These are phyloP conservation scores for Chionomys nivalis DNA, from an alignment of 2,113 vertebrate species.

Conservation along the genomic window DNA sequence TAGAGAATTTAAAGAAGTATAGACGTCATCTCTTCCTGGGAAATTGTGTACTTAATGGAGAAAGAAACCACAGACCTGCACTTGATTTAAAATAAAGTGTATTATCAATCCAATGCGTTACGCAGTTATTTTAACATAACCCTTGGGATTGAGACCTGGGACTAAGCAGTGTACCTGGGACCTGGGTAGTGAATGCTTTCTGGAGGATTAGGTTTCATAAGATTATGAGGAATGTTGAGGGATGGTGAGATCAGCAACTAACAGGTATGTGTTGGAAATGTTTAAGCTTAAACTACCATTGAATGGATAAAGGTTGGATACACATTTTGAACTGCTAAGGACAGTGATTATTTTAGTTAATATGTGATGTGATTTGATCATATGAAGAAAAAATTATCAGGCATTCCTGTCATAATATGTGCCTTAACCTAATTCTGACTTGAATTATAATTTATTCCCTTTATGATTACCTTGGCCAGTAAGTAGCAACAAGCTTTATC, in stretches of 20 bases:
- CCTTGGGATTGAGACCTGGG: neutral
- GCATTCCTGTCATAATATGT: neutral
- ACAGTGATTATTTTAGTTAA: neutral
- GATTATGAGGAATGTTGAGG: neutral
- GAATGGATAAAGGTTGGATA: neutral
- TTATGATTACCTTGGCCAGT: neutral
- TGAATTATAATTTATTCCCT: conserved; percentile 44
- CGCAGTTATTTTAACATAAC: neutral
- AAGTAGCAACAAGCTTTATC: neutral
- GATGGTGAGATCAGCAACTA: neutral
- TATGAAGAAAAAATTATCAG: neutral
- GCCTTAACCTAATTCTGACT: conserved; percentile 34
- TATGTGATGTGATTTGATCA: neutral
- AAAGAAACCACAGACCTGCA: neutral
- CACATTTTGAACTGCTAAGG: neutral
- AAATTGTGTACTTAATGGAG: neutral
- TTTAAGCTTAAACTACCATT: neutral
- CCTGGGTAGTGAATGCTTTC: neutral
- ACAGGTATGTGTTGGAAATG: neutral
- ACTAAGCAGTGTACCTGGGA: neutral
- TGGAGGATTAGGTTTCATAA: neutral
- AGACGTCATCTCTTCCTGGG: neutral
- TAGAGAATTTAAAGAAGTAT: neutral
- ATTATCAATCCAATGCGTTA: neutral
- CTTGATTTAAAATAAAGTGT: neutral